Evolutionary conservation across 2,888 invertebrate species (phyloP).

Genomic region (Melinaea marsaeus): DNA sequence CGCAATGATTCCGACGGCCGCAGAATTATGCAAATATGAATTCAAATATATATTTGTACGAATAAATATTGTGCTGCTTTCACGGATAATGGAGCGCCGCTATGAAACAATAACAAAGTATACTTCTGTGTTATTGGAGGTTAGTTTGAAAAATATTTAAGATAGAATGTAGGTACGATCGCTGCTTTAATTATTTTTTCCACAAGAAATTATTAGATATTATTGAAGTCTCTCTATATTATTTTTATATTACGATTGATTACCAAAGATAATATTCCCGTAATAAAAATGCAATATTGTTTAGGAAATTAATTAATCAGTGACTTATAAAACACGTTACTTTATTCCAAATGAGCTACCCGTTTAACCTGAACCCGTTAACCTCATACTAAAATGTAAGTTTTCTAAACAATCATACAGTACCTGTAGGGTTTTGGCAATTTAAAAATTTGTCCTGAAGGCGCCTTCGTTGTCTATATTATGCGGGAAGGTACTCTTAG

Average conservation of each 20-base stretch:
- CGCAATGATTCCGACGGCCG: conserved; percentile 59
- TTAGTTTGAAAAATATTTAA: not conserved
- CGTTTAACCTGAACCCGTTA: not conserved
- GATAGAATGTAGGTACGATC: not conserved
- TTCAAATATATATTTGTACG: conserved; percentile 56
- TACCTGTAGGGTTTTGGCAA: conserved; percentile 56
- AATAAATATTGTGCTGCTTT: conserved; percentile 46
- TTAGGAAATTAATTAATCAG: no score
- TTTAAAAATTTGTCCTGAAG: conserved; percentile 71
- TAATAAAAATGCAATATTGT: no score
- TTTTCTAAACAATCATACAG: conserved; percentile 29
- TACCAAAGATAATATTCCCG: no score
- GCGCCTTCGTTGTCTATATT: conserved; percentile 62
- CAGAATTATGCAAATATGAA: conserved; percentile 73
- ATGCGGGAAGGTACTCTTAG: conserved; percentile 51
- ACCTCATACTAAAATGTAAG: conserved; percentile 2
- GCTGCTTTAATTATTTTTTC: no score
- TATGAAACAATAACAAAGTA: conserved; percentile 17
- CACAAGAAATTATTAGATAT: no score
- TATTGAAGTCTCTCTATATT: no score
- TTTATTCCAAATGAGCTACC: not conserved
- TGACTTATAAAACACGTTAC: no score
- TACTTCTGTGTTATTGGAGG: conserved; percentile 1
- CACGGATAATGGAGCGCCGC: conserved; percentile 14
- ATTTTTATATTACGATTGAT: no score